Evolutionary conservation across 2,113 vertebrate species (phyloP).

Genomic region (Hydropotes inermis): DNA sequence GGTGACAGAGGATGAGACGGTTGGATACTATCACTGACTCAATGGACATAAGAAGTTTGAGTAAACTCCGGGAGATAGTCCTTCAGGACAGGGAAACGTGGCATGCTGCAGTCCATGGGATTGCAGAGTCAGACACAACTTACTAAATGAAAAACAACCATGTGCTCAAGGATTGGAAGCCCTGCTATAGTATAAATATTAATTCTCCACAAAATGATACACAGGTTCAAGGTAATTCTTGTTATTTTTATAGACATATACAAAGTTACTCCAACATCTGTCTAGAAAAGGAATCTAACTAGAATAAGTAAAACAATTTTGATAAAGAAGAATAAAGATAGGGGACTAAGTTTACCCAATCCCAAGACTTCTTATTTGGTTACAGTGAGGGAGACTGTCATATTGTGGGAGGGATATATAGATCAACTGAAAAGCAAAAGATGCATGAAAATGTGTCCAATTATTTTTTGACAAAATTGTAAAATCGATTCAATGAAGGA

Average conservation of each 20-base stretch:
- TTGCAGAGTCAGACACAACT: too few species aligned
- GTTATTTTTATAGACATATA: not conserved
- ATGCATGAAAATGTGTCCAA: not conserved
- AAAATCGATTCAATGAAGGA: not conserved
- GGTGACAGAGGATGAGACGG: too few species aligned
- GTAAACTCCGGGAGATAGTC: too few species aligned
- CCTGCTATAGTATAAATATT: not conserved
- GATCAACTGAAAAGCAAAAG: not conserved
- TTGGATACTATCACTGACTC: too few species aligned
- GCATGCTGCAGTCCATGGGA: too few species aligned
- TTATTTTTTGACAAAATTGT: not conserved
- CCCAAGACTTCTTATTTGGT: not conserved
- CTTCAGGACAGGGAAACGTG: too few species aligned
- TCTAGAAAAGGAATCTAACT: not conserved
- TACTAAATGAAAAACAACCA: too few species aligned
- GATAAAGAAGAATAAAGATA: not conserved
- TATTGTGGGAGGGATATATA: not conserved
- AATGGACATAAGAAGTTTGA: too few species aligned
- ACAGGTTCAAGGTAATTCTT: not conserved
- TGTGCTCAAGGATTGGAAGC: not conserved
- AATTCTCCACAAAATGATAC: not conserved
- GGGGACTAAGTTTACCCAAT: not conserved
- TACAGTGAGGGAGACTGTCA: not conserved
- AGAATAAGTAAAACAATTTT: not conserved
- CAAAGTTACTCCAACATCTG: not conserved